Evolutionary conservation across 2,113 vertebrate genomes (phyloP).

Genomic region (Ptilorrhoa leucosticta): DNA sequence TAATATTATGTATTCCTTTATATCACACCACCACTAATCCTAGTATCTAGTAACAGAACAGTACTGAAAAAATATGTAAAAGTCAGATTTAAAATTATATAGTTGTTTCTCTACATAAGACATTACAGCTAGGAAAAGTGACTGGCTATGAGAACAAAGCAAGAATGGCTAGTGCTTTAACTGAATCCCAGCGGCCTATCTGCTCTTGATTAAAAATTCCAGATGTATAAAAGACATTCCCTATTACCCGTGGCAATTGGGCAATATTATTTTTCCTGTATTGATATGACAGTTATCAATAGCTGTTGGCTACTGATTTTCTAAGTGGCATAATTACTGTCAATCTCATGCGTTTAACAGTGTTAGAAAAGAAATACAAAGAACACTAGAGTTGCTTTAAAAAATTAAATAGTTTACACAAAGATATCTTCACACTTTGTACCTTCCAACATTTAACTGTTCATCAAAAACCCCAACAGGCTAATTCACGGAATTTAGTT

Average conservation of each 20-base stretch:
- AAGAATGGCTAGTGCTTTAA: background rate
- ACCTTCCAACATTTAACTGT: background rate
- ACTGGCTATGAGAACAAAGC: background rate
- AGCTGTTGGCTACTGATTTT: background rate
- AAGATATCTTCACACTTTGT: slow-evolving; percentile 79
- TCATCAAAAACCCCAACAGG: background rate
- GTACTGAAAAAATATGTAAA: background rate
- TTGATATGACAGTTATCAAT: background rate
- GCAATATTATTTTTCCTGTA: background rate
- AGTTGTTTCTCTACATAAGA: slow-evolving; percentile 57
- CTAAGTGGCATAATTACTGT: background rate
- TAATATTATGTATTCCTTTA: background rate
- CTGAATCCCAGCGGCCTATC: background rate
- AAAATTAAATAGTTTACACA: slow-evolving; percentile 37
- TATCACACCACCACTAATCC: background rate
- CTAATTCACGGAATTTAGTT: background rate
- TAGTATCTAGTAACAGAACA: background rate
- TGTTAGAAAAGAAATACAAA: background rate
- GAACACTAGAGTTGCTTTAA: background rate
- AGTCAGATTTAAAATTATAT: background rate
- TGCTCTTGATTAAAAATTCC: background rate
- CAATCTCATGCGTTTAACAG: background rate
- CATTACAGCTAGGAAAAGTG: slow-evolving; percentile 46
- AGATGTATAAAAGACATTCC: background rate
- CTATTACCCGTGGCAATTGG: background rate